phyloP scores from a whole-genome alignment of 2,888 invertebrate species.

The Leptinotarsa juncta region DNA sequence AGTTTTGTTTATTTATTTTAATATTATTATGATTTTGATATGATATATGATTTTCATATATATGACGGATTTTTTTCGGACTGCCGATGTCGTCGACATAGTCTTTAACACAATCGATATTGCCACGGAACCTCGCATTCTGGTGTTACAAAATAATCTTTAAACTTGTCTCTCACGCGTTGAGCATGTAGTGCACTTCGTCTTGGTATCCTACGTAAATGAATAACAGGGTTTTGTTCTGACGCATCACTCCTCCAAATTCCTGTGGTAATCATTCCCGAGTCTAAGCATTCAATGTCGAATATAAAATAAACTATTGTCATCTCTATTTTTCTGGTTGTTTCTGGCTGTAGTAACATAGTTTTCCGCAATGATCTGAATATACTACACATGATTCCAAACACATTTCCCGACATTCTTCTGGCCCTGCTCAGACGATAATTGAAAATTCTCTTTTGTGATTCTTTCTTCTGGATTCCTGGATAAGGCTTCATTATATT shows the following conservation, averaged over 20 bases:
- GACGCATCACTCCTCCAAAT: conserved; percentile 10
- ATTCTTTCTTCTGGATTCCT: conserved; percentile 36
- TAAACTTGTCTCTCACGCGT: conserved; percentile 22
- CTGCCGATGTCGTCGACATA: conserved; percentile 7
- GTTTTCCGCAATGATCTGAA: conserved; percentile 37
- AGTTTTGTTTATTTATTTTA: no score
- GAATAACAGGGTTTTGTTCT: neutral
- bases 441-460: conserved; percentile 41
- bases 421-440: conserved; percentile 19
- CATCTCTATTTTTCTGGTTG: neutral
- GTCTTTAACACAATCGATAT: conserved; percentile 24
- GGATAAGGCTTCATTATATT: conserved; percentile 49
- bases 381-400: conserved; percentile 34
- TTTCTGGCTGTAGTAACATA: conserved; percentile 33
- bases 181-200: conserved; percentile 26
- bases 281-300: conserved; percentile 7
- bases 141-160: conserved; percentile 28
- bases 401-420: conserved; percentile 38
- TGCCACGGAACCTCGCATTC: conserved; percentile 31
- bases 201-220: conserved; percentile 27
- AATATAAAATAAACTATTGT: neutral
- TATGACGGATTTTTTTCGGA: neutral
- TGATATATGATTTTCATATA: neutral
- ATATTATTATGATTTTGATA: no score
- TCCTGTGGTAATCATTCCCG: conserved; percentile 16